A percentile compares a stretch with the other conserved stretches of the same genome.
These are phyloP conservation scores for Tachyglossus aculeatus DNA, from an alignment of 2,797 vertebrate genomes.

Conservation along the genomic window DNA sequence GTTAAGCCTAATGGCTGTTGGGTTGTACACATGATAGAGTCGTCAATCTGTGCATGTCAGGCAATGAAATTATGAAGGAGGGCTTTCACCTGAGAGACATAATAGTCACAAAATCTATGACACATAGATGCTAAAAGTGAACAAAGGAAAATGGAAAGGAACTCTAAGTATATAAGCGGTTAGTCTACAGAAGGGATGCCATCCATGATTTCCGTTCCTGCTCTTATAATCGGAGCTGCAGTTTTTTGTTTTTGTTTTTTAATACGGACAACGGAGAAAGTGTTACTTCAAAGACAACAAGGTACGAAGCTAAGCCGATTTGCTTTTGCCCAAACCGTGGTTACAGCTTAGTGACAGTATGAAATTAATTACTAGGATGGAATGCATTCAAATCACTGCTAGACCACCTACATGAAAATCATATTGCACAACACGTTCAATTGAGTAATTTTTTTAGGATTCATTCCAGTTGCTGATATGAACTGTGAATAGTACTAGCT, in stretches of 20 bases:
- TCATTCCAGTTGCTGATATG: constrained; percentile 29
- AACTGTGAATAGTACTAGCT: constrained; percentile 25
- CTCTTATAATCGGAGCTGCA: constrained; percentile 57
- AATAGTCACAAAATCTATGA: constrained; percentile 55
- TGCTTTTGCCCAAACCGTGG: constrained; percentile 38
- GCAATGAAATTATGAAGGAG: constrained; percentile 76
- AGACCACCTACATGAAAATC: constrained; percentile 59
- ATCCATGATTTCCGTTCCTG: constrained; percentile 37
- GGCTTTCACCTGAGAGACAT: constrained; percentile 63
- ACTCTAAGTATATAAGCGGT: constrained; percentile 63
- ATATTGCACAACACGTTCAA: constrained; percentile 45
- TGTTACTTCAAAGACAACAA: constrained; percentile 37
- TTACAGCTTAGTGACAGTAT: constrained; percentile 33
- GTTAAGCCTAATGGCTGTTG: constrained; percentile 51
- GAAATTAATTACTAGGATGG: constrained; percentile 26
- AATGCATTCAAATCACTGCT: constrained; percentile 30
- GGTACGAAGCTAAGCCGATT: constrained; percentile 30
- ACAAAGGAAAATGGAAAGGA: constrained; percentile 70
- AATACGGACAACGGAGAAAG: constrained; percentile 26
- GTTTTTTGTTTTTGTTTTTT: constrained; percentile 20
- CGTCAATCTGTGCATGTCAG: constrained; percentile 69
- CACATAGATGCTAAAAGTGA: constrained; percentile 59
- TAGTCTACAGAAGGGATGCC: constrained; percentile 42
- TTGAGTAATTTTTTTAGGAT: constrained; percentile 32
- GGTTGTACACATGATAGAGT: constrained; percentile 59